Evolutionary conservation across 2,113 vertebrate genomes (phyloP).

Genomic region (Corythoichthys haematopterus): DNA sequence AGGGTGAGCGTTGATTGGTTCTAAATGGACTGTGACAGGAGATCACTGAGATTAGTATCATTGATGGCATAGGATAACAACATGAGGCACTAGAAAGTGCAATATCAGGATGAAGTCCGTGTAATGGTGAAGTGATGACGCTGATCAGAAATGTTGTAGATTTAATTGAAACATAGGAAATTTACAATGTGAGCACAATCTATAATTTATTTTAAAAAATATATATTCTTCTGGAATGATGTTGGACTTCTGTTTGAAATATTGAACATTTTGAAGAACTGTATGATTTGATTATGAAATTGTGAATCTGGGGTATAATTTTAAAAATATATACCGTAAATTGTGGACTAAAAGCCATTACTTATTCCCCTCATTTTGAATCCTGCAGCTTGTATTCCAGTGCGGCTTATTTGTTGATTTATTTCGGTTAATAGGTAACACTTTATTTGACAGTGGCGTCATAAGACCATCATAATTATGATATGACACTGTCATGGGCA

Average conservation of each 20-base stretch:
- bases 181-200: background rate
- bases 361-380: too few relatives aligned
- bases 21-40: slow-evolving; percentile 14
- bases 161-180: background rate
- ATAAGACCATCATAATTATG: too few relatives aligned
- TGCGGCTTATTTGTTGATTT: too few relatives aligned
- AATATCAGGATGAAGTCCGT: background rate
- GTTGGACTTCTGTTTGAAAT: background rate
- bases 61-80: background rate
- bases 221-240: background rate
- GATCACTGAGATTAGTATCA: background rate
- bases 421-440: too few relatives aligned
- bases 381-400: too few relatives aligned
- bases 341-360: too few relatives aligned
- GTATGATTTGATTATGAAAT: background rate
- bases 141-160: background rate
- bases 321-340: background rate
- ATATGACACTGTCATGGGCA: too few relatives aligned
- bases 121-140: background rate
- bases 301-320: background rate
- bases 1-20: slow-evolving; percentile 1
- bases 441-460: too few relatives aligned
- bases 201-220: too few relatives aligned
- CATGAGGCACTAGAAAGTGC: background rate
- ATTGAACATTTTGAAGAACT: background rate